Conservation (phyloP, 2,113 vertebrate species). For the Bubo bubo region DNA sequence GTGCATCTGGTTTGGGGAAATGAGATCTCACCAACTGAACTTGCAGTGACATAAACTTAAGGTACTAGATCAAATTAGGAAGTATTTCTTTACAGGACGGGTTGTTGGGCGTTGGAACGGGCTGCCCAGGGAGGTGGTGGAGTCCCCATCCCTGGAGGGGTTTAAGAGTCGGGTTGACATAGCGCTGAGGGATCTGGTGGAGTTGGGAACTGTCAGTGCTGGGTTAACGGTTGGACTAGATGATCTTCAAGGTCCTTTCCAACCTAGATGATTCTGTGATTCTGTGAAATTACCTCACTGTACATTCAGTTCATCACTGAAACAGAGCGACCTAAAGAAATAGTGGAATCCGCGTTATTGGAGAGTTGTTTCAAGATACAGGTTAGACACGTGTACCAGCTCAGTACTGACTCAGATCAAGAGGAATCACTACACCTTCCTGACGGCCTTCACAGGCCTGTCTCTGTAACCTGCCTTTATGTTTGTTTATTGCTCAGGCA, state of each 20-base stretch:
- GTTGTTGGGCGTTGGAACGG: too few relatives aligned
- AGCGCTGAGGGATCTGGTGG: too few relatives aligned
- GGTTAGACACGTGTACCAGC: neutral
- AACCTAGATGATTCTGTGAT: too few relatives aligned
- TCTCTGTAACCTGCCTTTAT: neutral
- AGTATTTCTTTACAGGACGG: too few relatives aligned
- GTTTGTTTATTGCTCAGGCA: neutral
- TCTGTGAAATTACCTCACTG: neutral
- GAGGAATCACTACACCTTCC: neutral
- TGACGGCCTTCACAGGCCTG: neutral
- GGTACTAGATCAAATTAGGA: neutral
- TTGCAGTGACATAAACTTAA: neutral
- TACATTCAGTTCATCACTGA: neutral
- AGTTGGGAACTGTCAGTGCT: too few relatives aligned
- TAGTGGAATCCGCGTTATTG: rapidly evolving
- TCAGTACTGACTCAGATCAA: neutral
- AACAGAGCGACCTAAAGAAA: neutral
- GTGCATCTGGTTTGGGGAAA: neutral
- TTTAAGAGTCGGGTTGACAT: too few relatives aligned
- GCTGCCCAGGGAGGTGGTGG: too few relatives aligned
- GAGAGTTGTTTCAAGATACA: neutral
- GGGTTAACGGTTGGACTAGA: too few relatives aligned
- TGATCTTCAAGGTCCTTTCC: too few relatives aligned
- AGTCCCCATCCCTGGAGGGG: too few relatives aligned
- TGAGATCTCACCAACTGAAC: neutral